phyloP scores from a whole-genome alignment of 2,113 vertebrate species.

The Callipepla californica region DNA sequence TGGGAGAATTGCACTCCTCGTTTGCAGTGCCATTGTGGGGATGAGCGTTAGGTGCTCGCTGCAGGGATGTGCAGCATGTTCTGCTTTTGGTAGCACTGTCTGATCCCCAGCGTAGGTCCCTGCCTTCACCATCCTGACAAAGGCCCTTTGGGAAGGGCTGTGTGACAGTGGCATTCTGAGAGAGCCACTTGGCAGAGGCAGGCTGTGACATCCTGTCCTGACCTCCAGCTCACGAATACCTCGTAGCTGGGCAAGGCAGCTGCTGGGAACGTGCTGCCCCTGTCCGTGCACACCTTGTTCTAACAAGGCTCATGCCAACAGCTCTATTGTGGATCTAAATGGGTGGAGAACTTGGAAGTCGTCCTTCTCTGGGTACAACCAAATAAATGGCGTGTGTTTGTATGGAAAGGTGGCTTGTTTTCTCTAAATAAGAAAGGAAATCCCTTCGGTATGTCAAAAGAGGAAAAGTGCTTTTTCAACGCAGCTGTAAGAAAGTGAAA shows the following conservation, averaged over 20 bases:
- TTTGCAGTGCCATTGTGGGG: neutral
- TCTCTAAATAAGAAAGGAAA: neutral
- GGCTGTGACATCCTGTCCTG: neutral
- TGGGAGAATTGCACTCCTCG: neutral
- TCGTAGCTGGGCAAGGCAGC: neutral
- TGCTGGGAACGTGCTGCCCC: neutral
- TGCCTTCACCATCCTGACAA: neutral
- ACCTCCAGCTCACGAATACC: neutral
- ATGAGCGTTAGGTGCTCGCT: neutral
- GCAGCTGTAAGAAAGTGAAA: neutral
- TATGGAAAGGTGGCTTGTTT: neutral
- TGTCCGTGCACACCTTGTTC: neutral
- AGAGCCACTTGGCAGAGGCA: neutral
- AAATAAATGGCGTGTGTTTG: neutral
- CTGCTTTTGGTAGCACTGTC: neutral
- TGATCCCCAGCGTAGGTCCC: neutral
- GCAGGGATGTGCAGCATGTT: accelerated
- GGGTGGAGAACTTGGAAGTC: neutral
- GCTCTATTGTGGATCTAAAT: neutral
- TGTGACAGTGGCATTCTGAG: neutral
- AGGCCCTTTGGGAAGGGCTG: neutral
- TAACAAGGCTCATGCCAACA: neutral
- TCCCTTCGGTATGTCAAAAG: neutral
- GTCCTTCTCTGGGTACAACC: neutral
- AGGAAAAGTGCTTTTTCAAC: neutral